These are phyloP conservation scores for Peromyscus melanophrys DNA, from an alignment of 2,797 vertebrate species.

Conservation along the genomic window DNA sequence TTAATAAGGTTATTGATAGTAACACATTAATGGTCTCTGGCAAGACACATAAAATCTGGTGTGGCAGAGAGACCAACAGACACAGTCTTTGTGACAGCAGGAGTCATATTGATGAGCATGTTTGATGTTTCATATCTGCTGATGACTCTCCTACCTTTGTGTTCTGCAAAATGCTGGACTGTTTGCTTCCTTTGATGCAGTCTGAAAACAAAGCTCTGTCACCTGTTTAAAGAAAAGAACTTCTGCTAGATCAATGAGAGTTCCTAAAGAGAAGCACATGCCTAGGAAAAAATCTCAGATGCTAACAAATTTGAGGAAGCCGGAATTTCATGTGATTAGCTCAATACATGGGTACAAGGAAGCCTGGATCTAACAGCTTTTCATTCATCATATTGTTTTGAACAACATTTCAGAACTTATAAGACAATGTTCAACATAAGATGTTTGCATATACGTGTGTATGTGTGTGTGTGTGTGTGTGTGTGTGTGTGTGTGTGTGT, in stretches of 20 bases:
- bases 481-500: not conserved
- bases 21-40: not conserved
- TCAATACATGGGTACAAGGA: not conserved
- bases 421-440: slow-evolving; percentile 19
- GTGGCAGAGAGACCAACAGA: not conserved
- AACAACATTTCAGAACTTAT: not conserved
- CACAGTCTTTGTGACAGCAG: not conserved
- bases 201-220: not conserved
- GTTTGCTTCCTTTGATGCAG: not conserved
- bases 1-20: not conserved
- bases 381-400: not conserved
- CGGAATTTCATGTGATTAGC: not conserved
- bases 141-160: not conserved
- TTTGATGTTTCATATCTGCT: not conserved
- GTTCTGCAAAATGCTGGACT: not conserved
- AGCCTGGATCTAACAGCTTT: not conserved
- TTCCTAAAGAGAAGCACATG: not conserved
- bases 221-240: not conserved
- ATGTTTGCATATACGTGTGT: no score
- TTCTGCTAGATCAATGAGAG: not conserved
- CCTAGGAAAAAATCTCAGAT: not conserved
- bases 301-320: not conserved
- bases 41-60: not conserved
- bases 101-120: not conserved
- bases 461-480: not conserved